A percentile compares a stretch with the other conserved stretches of the same genome.
These are phyloP conservation scores for Myanophis thanlyinensis DNA, from an alignment of 2,113 vertebrate genomes.

Conservation along the genomic window DNA sequence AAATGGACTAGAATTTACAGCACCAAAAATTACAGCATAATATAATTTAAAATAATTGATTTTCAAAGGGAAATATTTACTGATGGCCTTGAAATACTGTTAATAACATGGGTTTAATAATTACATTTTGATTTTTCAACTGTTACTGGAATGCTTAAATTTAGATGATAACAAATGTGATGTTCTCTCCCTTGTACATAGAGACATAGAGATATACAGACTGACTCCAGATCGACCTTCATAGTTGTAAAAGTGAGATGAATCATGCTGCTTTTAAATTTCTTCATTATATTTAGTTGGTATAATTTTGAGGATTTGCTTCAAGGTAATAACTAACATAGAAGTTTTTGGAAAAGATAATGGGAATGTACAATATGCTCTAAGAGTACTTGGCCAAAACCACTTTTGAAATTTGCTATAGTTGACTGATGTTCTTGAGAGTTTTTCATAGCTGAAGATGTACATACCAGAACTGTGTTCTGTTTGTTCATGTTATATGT, in stretches of 20 bases:
- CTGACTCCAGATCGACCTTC: not conserved
- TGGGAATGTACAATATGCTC: not conserved
- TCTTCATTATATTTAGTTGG: not conserved
- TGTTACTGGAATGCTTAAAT: not conserved
- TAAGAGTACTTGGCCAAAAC: slow-evolving; percentile 1
- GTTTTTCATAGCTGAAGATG: not conserved
- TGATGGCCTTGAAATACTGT: not conserved
- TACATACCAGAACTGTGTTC: not conserved
- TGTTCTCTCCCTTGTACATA: not conserved
- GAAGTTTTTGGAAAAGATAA: not conserved
- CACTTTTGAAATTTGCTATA: not conserved
- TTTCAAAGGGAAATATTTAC: not conserved
- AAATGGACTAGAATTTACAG: not conserved
- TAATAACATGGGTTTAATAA: not conserved
- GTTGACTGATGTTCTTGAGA: slow-evolving; percentile 2
- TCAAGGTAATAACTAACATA: not conserved
- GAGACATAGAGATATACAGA: not conserved
- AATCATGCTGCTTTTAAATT: not conserved
- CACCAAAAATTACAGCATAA: not conserved
- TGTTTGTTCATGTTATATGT: not conserved
- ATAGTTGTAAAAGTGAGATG: not conserved
- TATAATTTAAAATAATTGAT: not conserved
- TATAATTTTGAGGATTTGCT: not conserved
- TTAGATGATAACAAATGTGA: not conserved
- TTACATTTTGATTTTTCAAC: not conserved